A percentile compares a stretch with the other conserved stretches of the same genome.
These are phyloP conservation scores for Sebastes minor DNA, from an alignment of 2,797 vertebrate species.

Conservation along the genomic window DNA sequence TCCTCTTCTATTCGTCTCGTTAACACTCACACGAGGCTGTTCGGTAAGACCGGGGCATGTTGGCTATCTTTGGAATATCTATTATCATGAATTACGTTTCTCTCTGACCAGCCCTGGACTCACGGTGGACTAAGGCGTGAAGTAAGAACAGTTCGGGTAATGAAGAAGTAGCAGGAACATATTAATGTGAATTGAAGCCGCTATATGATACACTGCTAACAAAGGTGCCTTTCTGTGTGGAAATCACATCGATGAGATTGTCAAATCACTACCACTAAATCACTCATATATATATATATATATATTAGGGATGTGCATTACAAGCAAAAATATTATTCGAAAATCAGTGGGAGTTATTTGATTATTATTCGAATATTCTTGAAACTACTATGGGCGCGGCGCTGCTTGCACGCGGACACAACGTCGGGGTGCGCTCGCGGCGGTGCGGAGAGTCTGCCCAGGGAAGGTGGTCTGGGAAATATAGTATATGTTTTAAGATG, in stretches of 20 bases:
- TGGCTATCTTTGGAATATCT: slow-evolving; percentile 40
- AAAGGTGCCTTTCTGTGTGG: not conserved
- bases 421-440: no score
- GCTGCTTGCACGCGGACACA: no score
- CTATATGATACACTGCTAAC: not conserved
- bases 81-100: slow-evolving; percentile 38
- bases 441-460: no score
- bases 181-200: not conserved
- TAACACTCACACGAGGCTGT: not conserved
- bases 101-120: not conserved
- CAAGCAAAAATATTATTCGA: no score
- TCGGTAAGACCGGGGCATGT: not conserved
- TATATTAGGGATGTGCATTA: no score
- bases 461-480: no score
- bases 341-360: no score
- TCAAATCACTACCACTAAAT: not conserved
- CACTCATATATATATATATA: no score
- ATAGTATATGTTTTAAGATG: no score
- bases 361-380: no score
- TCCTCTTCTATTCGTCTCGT: not conserved
- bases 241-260: not conserved
- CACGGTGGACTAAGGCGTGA: not conserved
- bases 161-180: not conserved
- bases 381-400: no score
- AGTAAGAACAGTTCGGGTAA: not conserved